phyloP scores from a whole-genome alignment of 53 echinoderm and acorn worm genomes.

The Zoroaster sp. region DNA sequence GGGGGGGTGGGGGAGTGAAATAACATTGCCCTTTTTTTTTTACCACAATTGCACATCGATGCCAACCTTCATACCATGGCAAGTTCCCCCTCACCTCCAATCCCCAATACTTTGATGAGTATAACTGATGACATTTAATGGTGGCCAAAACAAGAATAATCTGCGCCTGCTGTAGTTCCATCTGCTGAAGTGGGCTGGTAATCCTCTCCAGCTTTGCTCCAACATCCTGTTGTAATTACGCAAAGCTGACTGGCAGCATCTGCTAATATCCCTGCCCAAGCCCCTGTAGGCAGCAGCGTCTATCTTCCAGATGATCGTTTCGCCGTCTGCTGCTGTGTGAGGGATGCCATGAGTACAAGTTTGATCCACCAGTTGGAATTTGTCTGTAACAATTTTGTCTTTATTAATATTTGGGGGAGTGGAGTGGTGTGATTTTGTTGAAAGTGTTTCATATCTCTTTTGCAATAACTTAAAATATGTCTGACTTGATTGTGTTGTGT shows the following conservation, averaged over 20 bases:
- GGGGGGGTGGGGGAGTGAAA: background rate
- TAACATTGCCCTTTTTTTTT: background rate
- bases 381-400: background rate
- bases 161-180: constrained; percentile 8
- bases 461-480: too few relatives aligned
- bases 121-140: constrained; percentile 37
- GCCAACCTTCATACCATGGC: background rate
- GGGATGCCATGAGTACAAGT: background rate
- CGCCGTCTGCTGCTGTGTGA: constrained; percentile 2
- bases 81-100: background rate
- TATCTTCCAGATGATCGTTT: constrained; percentile 31
- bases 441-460: too few relatives aligned
- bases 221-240: constrained; percentile 45
- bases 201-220: constrained; percentile 2
- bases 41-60: background rate
- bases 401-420: background rate
- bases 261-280: background rate
- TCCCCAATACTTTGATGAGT: constrained; percentile 7
- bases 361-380: background rate
- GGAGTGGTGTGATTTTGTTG: too few relatives aligned
- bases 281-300: background rate
- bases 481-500: too few relatives aligned
- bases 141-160: constrained; percentile 20
- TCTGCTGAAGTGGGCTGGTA: background rate
- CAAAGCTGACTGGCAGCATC: constrained; percentile 20